Base-by-base conservation (phyloP, 2,113 vertebrate genomes). In the Mormyrus lacerda region DNA sequence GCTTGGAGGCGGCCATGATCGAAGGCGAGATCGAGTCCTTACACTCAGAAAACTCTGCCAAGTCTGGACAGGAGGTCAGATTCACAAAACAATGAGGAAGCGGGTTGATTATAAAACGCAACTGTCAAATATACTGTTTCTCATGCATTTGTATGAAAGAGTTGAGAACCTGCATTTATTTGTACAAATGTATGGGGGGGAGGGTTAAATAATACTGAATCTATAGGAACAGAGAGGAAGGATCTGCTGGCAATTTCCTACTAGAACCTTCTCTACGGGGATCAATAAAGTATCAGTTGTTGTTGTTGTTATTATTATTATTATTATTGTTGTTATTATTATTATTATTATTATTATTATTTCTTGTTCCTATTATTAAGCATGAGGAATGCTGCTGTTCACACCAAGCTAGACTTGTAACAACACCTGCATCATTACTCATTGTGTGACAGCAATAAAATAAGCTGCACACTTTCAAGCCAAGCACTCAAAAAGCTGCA, bases 21-120 rank as follows among this genome's bases (percentile, higher is more conserved):
- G 98, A 99, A 94, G 98, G 98, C 3, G 98, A 99, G 94, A 99
- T 99, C 44, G 98, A 99, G 94, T 99, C 98, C 73, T 95, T 99
- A 89, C 98, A 99, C 95, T 98, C 83, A 2, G 98, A 99, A 92
- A 98, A 98, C 92, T 97, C 97, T 82, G 97, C 97, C 24, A 97
- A 97, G 91, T 99, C 98, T 88, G 98, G 95, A 90, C 95, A 96
- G 90, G 95, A 96, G 95, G 95, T 96, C 87, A 94, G 95, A 91
- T 69, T 27, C 61, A 31, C 10, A 13, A 79, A 42, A 42, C 69
- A 79, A 6, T 0, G 35, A 13, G 73, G 35, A 2, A 42, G 17
- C 1, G 35, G 31, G 73, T 8, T 42, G 73, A 19, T 79, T 79
- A 79, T 87, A 53, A 87, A 87, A 55, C 31, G 3, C n/a, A 42